Percentiles rank a stretch among this genome's conserved stretches.
Conservation (phyloP, 1,140 invertebrate species). For the Hylyphantes graminicola region DNA sequence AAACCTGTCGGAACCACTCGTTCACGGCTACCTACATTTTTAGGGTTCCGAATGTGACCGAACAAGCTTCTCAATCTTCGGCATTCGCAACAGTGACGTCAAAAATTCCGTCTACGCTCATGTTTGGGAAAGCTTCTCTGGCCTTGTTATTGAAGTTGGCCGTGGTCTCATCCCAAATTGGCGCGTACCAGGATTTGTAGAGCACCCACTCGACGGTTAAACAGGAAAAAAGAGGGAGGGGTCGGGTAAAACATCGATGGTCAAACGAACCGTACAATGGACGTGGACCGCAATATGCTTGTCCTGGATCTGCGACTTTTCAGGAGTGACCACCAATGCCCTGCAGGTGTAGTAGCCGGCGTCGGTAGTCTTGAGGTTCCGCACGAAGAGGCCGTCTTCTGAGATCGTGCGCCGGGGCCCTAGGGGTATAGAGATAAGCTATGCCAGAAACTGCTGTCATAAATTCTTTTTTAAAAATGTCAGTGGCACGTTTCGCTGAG, state of each 20-base stretch:
- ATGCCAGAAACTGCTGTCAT: neutral
- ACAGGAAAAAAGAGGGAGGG: constrained; percentile 1
- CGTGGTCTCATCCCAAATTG: too few species aligned
- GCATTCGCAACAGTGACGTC: too few species aligned
- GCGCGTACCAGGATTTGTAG: too few species aligned
- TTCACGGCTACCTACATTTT: too few species aligned
- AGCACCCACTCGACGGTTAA: neutral
- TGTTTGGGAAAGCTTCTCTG: too few species aligned
- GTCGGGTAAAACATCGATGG: constrained; percentile 46
- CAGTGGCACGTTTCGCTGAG: too few species aligned
- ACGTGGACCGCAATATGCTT: constrained; percentile 71
- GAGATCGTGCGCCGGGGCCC: constrained; percentile 67
- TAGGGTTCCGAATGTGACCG: too few species aligned
- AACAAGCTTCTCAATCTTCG: too few species aligned
- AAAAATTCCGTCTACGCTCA: too few species aligned
- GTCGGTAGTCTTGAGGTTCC: constrained; percentile 71
- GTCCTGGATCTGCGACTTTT: constrained; percentile 69
- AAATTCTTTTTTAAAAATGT: too few species aligned
- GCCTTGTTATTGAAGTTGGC: too few species aligned
- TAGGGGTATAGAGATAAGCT: constrained; percentile 36
- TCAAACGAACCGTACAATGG: constrained; percentile 68
- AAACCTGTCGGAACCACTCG: too few species aligned
- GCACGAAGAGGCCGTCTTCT: constrained; percentile 70
- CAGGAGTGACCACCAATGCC: constrained; percentile 70
- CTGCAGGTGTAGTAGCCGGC: constrained; percentile 72